A percentile compares a stretch with the other conserved stretches of the same genome.
Conservation (phyloP, 2,113 vertebrate genomes). For the Zosterops borbonicus region DNA sequence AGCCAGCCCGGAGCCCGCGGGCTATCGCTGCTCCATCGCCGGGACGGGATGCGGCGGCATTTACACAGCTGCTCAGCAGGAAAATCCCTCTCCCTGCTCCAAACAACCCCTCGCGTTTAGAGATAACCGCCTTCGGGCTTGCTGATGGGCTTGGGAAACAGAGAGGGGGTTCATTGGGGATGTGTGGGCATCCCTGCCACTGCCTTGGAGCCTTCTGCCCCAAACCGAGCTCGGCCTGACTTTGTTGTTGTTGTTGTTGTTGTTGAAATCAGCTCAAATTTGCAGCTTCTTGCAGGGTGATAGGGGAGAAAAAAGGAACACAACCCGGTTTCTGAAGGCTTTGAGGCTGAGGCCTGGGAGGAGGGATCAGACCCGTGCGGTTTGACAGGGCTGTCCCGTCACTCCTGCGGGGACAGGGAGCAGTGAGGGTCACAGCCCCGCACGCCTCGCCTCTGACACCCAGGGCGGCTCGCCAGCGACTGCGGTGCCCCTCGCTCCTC, state of each 20-base stretch:
- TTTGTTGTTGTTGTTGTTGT: neutral
- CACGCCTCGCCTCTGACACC: accelerated
- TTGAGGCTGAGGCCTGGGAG: neutral
- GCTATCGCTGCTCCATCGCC: neutral
- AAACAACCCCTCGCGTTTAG: neutral
- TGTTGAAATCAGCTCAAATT: neutral
- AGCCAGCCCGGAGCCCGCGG: neutral
- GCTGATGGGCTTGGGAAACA: neutral
- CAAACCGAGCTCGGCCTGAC: accelerated
- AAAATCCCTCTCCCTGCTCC: neutral
- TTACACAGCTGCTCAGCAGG: conserved; percentile 17
- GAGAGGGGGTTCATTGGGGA: neutral
- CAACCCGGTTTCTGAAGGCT: accelerated
- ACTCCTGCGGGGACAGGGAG: neutral
- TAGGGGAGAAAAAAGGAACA: neutral
- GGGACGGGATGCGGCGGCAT: neutral
- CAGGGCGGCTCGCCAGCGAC: accelerated
- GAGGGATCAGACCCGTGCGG: neutral
- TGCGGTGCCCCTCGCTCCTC: accelerated
- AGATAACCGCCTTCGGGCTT: neutral
- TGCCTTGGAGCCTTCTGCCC: accelerated
- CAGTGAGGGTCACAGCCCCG: neutral
- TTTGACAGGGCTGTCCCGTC: neutral
- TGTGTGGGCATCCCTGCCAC: accelerated
- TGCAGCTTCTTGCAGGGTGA: neutral